phyloP scores from a whole-genome alignment of 2,113 vertebrate species.

The Cariama cristata region DNA sequence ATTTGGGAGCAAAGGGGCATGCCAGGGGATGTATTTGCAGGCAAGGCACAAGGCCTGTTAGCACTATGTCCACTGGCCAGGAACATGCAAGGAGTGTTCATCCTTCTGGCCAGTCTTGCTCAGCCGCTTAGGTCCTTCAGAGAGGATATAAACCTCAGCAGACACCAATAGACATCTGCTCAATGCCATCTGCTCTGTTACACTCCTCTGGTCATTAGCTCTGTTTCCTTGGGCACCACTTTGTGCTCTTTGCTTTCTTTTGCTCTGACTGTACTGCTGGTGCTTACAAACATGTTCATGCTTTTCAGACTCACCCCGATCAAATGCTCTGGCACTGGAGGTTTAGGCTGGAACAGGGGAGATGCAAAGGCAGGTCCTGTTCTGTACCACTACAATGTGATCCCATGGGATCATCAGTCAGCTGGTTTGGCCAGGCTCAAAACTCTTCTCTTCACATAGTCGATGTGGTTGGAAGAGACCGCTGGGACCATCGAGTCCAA shows the following conservation, averaged over 20 bases:
- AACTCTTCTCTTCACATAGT: not conserved
- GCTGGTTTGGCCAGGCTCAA: not conserved
- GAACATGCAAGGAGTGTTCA: not conserved
- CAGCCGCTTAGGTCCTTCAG: not conserved
- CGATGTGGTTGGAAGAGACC: no score
- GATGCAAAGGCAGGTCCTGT: not conserved
- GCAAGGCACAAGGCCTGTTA: not conserved
- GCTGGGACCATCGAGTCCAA: no score
- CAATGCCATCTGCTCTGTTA: slow-evolving; percentile 1
- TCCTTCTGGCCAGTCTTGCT: not conserved
- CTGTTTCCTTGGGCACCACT: not conserved
- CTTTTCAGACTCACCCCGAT: not conserved
- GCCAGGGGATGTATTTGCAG: not conserved
- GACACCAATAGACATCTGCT: not conserved
- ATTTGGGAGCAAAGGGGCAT: not conserved
- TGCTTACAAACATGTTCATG: rapidly evolving
- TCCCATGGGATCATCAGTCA: not conserved
- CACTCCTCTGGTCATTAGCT: not conserved
- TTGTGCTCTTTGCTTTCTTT: not conserved
- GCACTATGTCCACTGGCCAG: not conserved
- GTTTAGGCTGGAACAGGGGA: not conserved
- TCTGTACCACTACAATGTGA: not conserved
- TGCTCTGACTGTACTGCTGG: not conserved
- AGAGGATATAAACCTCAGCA: not conserved
- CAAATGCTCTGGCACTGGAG: not conserved